These are phyloP conservation scores for Pteropus alecto DNA, from an alignment of 2,113 vertebrate genomes.

Conservation along the genomic window DNA sequence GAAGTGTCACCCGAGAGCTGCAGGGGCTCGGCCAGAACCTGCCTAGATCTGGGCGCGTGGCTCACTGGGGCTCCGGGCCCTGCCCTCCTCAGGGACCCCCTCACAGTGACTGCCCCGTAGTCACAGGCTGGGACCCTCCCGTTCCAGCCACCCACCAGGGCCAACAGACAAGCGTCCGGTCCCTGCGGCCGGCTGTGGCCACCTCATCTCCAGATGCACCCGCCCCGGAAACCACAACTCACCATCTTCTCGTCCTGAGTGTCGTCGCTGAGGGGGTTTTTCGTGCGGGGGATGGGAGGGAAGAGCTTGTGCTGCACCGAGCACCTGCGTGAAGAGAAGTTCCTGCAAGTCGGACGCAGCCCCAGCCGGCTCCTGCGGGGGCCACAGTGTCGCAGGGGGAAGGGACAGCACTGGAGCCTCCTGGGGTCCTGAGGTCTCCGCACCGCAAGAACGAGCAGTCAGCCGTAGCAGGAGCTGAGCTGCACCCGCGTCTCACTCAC, in stretches of 20 bases:
- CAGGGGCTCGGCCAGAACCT: fast-evolving
- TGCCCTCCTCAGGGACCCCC: fast-evolving
- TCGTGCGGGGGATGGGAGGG: constrained; percentile 39
- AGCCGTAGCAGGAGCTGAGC: fast-evolving
- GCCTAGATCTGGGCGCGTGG: background rate
- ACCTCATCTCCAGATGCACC: fast-evolving
- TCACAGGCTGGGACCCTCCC: background rate
- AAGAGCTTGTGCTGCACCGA: background rate
- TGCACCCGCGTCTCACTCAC: fast-evolving
- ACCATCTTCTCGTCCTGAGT: background rate
- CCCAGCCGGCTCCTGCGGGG: background rate
- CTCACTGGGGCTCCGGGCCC: background rate
- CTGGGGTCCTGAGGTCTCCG: too few species aligned
- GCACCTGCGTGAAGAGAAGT: background rate
- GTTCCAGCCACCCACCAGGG: fast-evolving
- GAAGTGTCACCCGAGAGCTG: fast-evolving
- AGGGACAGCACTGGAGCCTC: too few species aligned
- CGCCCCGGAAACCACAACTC: fast-evolving
- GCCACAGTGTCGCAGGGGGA: too few species aligned
- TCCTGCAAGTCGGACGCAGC: too few species aligned
- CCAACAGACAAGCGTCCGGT: fast-evolving
- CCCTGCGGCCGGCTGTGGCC: fast-evolving
- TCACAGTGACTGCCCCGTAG: fast-evolving
- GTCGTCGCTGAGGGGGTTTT: background rate
- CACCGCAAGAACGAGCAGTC: too few species aligned